Evolutionary conservation across 37 sponge, comb jelly and placozoan species (phyloP).

Genomic region (Beroe forskalii): DNA sequence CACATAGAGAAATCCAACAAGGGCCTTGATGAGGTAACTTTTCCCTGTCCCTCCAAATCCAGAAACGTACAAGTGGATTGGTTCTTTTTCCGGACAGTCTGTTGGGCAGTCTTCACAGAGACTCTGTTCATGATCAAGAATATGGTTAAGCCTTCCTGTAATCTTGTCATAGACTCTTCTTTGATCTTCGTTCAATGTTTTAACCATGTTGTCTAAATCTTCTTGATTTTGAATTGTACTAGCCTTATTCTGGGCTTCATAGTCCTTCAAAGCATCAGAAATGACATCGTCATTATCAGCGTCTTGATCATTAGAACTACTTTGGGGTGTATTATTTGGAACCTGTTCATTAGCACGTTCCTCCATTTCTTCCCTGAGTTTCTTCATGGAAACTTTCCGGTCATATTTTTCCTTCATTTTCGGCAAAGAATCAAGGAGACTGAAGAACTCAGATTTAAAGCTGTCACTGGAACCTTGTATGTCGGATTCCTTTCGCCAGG

Average conservation of each 20-base stretch:
- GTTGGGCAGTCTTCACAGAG: not conserved
- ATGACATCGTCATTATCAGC: not conserved
- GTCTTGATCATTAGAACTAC: not conserved
- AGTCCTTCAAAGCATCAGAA: not conserved
- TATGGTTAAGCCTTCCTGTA: not conserved
- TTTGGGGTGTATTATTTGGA: not conserved
- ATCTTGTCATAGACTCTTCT: slow-evolving; percentile 3
- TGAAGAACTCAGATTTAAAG: not conserved
- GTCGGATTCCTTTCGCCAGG: not conserved
- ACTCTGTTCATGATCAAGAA: not conserved
- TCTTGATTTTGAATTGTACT: not conserved
- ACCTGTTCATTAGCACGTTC: not conserved
- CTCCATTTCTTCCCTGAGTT: slow-evolving; percentile 18
- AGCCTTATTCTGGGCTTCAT: not conserved
- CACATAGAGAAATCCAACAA: slow-evolving; percentile 7
- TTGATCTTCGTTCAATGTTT: slow-evolving; percentile 17
- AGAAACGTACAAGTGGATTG: slow-evolving; percentile 66
- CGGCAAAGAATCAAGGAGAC: not conserved
- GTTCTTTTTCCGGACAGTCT: not conserved
- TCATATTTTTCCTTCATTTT: not conserved
- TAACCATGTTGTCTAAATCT: not conserved
- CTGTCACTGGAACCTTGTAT: not conserved
- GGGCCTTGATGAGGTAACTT: slow-evolving; percentile 68
- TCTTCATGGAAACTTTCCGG: not conserved
- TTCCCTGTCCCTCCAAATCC: slow-evolving; percentile 70